phyloP scores from a whole-genome alignment of 2,797 vertebrate species.

The Sternarchorhynchus goeldii region DNA sequence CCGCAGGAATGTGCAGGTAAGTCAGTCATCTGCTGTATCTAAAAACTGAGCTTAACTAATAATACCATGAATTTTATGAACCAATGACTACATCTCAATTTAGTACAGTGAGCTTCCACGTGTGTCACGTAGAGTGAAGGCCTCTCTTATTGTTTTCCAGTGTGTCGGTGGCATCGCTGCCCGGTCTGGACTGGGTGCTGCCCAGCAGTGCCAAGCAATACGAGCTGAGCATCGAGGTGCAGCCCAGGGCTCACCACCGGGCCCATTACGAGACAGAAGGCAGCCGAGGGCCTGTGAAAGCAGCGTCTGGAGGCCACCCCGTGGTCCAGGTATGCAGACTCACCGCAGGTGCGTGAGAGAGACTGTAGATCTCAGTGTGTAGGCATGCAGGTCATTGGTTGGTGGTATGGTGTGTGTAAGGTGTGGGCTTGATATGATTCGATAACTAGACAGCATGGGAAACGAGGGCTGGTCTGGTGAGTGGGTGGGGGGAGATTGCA shows the following conservation, averaged over 20 bases:
- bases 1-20: constrained; percentile 76
- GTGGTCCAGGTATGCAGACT: constrained; percentile 84
- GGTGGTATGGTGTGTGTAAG: neutral
- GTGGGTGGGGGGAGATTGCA: constrained; percentile 23
- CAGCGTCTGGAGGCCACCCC: constrained; percentile 86
- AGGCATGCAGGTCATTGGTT: neutral
- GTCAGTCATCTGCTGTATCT: neutral
- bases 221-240: constrained; percentile 86
- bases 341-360: neutral
- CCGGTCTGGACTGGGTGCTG: constrained; percentile 85
- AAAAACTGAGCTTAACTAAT: too few relatives aligned
- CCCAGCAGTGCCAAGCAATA: constrained; percentile 80
- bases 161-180: constrained; percentile 78
- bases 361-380: neutral
- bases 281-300: constrained; percentile 92
- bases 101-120: too few relatives aligned
- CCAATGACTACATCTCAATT: too few relatives aligned
- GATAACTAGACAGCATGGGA: constrained; percentile 28
- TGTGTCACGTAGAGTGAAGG: neutral
- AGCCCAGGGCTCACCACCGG: constrained; percentile 91
- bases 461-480: neutral
- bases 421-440: neutral
- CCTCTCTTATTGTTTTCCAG: constrained; percentile 48
- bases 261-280: constrained; percentile 98
- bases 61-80: too few relatives aligned